These are phyloP conservation scores for Prolemur simus DNA, from an alignment of 2,113 vertebrate species.

Conservation along the genomic window DNA sequence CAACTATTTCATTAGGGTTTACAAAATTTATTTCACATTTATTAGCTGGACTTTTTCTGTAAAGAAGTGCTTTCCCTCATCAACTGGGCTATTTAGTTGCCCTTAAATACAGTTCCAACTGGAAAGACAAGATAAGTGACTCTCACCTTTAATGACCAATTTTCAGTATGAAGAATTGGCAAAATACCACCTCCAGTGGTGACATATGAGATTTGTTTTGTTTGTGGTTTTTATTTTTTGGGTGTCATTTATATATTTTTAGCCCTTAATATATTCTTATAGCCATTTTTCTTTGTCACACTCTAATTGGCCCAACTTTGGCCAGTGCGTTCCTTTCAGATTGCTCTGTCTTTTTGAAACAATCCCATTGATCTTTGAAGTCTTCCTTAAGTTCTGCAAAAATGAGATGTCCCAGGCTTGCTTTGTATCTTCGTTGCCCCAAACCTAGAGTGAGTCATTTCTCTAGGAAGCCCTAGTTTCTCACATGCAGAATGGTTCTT, in stretches of 20 bases:
- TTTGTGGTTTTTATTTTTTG: neutral
- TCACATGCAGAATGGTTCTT: neutral
- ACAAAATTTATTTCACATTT: constrained; percentile 29
- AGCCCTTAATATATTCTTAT: neutral
- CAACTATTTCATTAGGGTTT: neutral
- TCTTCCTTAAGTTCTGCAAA: neutral
- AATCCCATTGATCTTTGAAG: neutral
- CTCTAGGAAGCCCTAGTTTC: neutral
- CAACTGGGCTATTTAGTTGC: constrained; percentile 6
- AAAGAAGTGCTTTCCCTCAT: neutral
- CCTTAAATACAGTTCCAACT: constrained; percentile 1
- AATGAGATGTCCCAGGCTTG: neutral
- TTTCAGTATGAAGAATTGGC: neutral
- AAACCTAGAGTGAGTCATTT: neutral
- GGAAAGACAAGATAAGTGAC: constrained; percentile 1
- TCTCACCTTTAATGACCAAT: constrained; percentile 13
- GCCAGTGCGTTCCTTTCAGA: neutral
- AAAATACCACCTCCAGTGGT: neutral
- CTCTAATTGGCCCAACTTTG: neutral
- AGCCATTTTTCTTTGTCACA: neutral
- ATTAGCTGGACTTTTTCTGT: constrained; percentile 14
- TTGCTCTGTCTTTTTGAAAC: neutral
- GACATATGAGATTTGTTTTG: neutral
- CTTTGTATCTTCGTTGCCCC: neutral
- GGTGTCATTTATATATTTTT: neutral